A percentile compares a stretch with the other conserved stretches of the same genome.
phyloP scores from a whole-genome alignment of 2,113 vertebrate genomes.

The Pheucticus melanocephalus region DNA sequence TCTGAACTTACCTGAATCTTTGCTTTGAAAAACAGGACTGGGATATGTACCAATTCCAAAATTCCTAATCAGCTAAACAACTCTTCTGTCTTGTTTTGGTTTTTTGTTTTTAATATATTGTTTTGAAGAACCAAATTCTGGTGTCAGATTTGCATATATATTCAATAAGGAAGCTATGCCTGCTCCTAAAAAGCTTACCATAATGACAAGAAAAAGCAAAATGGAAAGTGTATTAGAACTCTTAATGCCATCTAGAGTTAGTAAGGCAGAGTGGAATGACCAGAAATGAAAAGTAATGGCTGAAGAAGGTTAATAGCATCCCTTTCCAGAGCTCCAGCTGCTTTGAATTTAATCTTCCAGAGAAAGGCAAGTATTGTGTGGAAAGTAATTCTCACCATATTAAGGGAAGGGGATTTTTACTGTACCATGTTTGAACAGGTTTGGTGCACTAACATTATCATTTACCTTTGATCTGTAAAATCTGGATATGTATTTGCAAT shows the following conservation, averaged over 20 bases:
- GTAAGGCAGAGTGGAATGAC: not conserved
- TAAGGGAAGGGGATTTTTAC: slow-evolving; percentile 6
- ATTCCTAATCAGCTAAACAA: not conserved
- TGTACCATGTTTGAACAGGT: slow-evolving; percentile 4
- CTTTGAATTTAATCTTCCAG: slow-evolving; percentile 17
- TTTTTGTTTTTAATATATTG: not conserved
- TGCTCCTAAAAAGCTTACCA: not conserved
- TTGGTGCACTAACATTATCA: not conserved
- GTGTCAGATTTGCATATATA: not conserved
- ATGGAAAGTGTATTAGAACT: not conserved
- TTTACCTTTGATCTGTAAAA: slow-evolving; percentile 13
- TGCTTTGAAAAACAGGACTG: not conserved
- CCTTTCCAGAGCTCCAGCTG: not conserved
- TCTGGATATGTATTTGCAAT: not conserved
- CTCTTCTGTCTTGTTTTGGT: not conserved
- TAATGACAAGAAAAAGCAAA: slow-evolving; percentile 35
- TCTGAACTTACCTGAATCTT: not conserved
- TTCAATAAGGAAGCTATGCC: not conserved
- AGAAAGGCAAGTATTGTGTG: not conserved
- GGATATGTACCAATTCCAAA: not conserved
- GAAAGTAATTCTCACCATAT: slow-evolving; percentile 23
- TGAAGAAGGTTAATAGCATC: not conserved
- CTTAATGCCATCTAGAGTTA: not conserved
- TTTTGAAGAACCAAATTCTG: not conserved
- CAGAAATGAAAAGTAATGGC: slow-evolving; percentile 21